A percentile compares a stretch with the other conserved stretches of the same genome.
Evolutionary conservation across 2,113 vertebrate genomes (phyloP).

Genomic region (Crotophaga sulcirostris): DNA sequence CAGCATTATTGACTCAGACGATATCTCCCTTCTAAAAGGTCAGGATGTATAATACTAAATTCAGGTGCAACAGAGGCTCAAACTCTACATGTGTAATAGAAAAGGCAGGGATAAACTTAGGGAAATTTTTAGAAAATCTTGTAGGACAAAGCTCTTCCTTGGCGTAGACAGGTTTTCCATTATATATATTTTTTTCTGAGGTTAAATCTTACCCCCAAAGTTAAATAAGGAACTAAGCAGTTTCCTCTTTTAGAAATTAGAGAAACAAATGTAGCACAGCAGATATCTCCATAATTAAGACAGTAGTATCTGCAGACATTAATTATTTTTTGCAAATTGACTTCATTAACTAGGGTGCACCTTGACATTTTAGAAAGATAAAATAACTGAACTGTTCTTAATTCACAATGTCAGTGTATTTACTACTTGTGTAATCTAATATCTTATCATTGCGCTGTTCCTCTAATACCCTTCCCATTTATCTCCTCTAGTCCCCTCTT

Average conservation of each 20-base stretch:
- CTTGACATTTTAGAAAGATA: conserved; percentile 29
- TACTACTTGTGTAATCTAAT: neutral
- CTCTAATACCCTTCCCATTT: neutral
- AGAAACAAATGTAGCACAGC: neutral
- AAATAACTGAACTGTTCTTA: conserved; percentile 5
- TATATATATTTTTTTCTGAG: neutral
- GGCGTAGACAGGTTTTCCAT: neutral
- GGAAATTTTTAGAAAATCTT: neutral
- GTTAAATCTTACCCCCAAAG: neutral
- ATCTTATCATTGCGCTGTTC: neutral
- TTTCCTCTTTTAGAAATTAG: neutral
- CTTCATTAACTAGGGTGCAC: neutral
- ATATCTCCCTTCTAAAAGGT: neutral
- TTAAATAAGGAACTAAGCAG: neutral
- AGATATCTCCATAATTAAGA: neutral
- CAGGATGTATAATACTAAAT: neutral
- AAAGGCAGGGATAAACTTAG: neutral
- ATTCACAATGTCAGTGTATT: conserved; percentile 3
- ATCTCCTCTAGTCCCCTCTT: neutral
- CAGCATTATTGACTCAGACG: neutral
- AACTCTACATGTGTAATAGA: neutral
- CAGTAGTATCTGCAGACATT: neutral
- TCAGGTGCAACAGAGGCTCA: neutral
- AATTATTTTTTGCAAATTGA: neutral
- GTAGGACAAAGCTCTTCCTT: neutral